These are phyloP conservation scores for Cherax quadricarinatus DNA, from an alignment of 1,140 invertebrate genomes.

Conservation along the genomic window DNA sequence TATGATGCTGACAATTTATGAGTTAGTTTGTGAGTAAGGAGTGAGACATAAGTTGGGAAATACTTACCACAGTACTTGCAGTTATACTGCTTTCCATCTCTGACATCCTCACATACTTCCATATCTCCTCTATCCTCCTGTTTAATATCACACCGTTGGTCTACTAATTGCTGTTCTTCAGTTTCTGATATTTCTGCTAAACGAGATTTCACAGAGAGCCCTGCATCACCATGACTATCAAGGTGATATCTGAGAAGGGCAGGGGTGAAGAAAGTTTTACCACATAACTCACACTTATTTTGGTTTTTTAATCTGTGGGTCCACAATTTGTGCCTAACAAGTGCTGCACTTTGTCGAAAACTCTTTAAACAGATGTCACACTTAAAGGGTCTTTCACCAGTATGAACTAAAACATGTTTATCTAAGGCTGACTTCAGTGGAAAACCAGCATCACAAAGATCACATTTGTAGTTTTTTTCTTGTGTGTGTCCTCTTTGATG, in stretches of 20 bases:
- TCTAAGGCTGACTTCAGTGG: conserved; percentile 98
- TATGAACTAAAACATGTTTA: conserved; percentile 97
- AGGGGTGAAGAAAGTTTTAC: conserved; percentile 71
- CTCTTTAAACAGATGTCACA: conserved; percentile 77
- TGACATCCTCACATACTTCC: not conserved
- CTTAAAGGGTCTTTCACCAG: conserved; percentile 78
- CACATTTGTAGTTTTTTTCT: conserved; percentile 97
- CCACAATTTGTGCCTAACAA: conserved; percentile 72
- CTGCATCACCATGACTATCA: conserved; percentile 71
- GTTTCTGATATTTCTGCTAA: conserved; percentile 38
- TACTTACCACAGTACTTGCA: conserved; percentile 70
- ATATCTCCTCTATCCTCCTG: conserved; percentile 22
- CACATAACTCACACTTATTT: conserved; percentile 73
- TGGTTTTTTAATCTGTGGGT: conserved; percentile 72
- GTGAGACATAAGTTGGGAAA: conserved; percentile 67
- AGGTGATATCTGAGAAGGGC: conserved; percentile 69
- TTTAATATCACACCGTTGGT: conserved; percentile 12
- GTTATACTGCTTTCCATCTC: conserved; percentile 27
- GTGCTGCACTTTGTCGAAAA: conserved; percentile 83
- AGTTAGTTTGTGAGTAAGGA: conserved; percentile 76
- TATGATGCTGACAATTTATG: conserved; percentile 77
- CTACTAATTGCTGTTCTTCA: conserved; percentile 37
- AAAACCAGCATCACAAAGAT: conserved; percentile 97
- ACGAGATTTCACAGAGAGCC: conserved; percentile 53
- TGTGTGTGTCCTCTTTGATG: conserved; percentile 87